These are phyloP conservation scores for Holcopasites calliopsidis DNA, from an alignment of 1,140 invertebrate species.

Conservation along the genomic window DNA sequence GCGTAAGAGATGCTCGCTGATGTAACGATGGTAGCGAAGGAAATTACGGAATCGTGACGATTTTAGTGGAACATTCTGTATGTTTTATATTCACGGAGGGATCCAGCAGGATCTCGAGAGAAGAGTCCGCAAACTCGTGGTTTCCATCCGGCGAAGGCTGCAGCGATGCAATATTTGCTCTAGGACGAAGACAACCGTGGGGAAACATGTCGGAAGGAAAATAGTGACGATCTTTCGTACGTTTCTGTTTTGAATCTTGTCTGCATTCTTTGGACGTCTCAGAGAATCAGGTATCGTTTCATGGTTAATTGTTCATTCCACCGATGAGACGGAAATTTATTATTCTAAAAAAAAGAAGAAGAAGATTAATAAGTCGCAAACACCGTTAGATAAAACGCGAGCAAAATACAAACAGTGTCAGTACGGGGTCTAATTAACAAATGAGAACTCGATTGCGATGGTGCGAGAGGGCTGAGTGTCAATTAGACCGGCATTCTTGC, in stretches of 20 bases:
- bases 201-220: constrained; percentile 12
- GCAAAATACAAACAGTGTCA: too few species aligned
- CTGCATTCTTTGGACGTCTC: background rate
- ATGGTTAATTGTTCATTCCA: background rate
- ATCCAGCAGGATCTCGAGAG: background rate
- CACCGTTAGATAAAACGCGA: too few species aligned
- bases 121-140: background rate
- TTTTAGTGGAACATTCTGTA: background rate
- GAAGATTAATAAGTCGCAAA: too few species aligned
- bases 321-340: background rate
- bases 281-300: background rate
- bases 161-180: constrained; percentile 8
- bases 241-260: background rate
- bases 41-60: background rate
- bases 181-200: background rate
- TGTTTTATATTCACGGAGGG: background rate
- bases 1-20: background rate
- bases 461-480: background rate
- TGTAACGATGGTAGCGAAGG: background rate
- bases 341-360: background rate
- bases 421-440: constrained; percentile 28
- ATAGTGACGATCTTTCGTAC: constrained; percentile 3
- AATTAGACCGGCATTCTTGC: constrained; percentile 34
- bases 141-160: constrained; percentile 15
- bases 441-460: constrained; percentile 6